These are phyloP conservation scores for Vanacampus margaritifer DNA, from an alignment of 2,113 vertebrate species.

Conservation along the genomic window DNA sequence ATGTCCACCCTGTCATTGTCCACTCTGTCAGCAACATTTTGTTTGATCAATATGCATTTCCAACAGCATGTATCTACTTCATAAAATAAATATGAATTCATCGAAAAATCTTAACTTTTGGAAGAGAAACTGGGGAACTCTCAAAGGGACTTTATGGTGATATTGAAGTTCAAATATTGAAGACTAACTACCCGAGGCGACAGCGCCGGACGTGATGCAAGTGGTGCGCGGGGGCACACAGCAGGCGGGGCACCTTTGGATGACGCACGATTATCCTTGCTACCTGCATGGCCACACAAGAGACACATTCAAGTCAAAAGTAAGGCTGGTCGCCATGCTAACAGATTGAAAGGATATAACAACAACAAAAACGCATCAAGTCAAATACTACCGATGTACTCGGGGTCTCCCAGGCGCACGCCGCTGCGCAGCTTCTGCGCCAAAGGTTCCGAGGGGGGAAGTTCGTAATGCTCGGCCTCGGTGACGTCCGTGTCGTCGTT, in stretches of 20 bases:
- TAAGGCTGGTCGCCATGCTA: background rate
- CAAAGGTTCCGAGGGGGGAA: slow-evolving; percentile 78
- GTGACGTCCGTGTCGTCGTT: slow-evolving; percentile 63
- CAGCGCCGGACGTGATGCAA: background rate
- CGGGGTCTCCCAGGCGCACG: slow-evolving; percentile 71
- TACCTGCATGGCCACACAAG: slow-evolving; percentile 23
- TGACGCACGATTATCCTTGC: slow-evolving; percentile 16
- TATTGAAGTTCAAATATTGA: background rate
- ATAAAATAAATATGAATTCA: too few relatives aligned
- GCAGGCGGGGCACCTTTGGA: slow-evolving; percentile 30
- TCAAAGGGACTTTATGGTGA: background rate
- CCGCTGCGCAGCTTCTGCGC: slow-evolving; percentile 74
- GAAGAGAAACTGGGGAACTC: too few relatives aligned
- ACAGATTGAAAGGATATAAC: background rate
- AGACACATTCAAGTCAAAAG: background rate
- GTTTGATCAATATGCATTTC: too few relatives aligned
- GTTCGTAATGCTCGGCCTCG: slow-evolving; percentile 80
- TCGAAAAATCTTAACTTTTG: too few relatives aligned
- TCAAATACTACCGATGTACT: slow-evolving; percentile 80
- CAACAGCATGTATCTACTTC: too few relatives aligned
- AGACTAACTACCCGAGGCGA: slow-evolving; percentile 50
- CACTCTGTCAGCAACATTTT: too few relatives aligned
- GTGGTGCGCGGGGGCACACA: slow-evolving; percentile 38
- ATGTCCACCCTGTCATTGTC: too few relatives aligned
- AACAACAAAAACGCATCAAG: background rate